These are phyloP conservation scores for Ethmia dodecea DNA, from an alignment of 2,888 invertebrate genomes.

Conservation along the genomic window DNA sequence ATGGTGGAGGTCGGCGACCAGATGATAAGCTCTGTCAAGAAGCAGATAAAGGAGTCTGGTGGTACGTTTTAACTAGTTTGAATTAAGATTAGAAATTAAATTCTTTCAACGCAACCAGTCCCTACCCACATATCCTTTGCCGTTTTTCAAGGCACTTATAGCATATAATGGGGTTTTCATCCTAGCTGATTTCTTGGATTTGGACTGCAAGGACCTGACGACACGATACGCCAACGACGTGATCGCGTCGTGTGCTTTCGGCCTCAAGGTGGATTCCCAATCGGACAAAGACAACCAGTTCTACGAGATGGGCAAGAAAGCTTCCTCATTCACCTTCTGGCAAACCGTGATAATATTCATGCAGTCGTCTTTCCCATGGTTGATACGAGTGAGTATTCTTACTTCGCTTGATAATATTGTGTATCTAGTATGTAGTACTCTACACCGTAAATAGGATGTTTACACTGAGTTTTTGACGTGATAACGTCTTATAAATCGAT, in stretches of 20 bases:
- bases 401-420: too few relatives aligned
- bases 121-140: too few relatives aligned
- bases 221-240: conserved; percentile 67
- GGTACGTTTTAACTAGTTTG: too few relatives aligned
- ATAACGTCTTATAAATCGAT: too few relatives aligned
- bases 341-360: conserved; percentile 22
- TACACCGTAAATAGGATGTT: too few relatives aligned
- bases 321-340: conserved; percentile 33
- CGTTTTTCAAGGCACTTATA: too few relatives aligned
- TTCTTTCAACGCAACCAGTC: not conserved
- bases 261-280: conserved; percentile 71
- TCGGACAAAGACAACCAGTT: conserved; percentile 67
- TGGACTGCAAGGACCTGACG: conserved; percentile 57
- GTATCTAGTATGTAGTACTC: too few relatives aligned
- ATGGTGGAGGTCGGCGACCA: conserved; percentile 50
- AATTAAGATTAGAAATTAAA: not conserved
- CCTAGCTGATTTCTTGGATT: conserved; percentile 23
- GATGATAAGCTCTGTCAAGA: conserved; percentile 34
- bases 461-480: too few relatives aligned
- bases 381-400: conserved; percentile 23
- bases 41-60: conserved; percentile 23
- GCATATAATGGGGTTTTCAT: too few relatives aligned
- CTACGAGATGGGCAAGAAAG: conserved; percentile 63
- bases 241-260: conserved; percentile 70
- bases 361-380: conserved; percentile 19